Base-by-base conservation (phyloP, 2,888 invertebrate genomes). In the Liodrosophila aerea region DNA sequence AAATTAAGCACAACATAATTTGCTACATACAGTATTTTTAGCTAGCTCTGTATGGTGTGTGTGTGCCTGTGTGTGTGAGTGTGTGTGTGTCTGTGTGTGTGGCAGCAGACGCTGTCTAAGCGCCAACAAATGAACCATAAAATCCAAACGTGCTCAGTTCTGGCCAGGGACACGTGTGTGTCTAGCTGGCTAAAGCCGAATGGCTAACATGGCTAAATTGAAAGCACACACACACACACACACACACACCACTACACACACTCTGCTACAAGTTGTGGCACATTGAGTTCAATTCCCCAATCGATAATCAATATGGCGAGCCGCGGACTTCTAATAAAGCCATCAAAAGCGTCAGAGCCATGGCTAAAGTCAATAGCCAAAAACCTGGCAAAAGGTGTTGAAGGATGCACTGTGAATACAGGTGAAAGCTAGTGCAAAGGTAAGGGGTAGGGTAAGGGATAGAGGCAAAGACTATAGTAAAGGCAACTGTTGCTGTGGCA, bases 231-330 rank as follows among this genome's bases (percentile, higher is more conserved):
- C 40, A 58, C 30, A 58, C 30, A 58, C 30, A 58, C 30, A 43
- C 43, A 56, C 34, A 61, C 37, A 57, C n/a, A 30, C 22, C 5
- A 4, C 22, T 4, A 2, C 5, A 22, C 22, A 22, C 22, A 22
- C 22, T 22, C 22, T 22, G 3, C 2, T 22, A 22, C 22, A 22
- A 22, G n/a, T 30, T 7, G 7, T 34, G 7, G 34, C n/a, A 34
- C 34, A 66, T 59, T 54, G 52, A 52, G 66, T 46, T 47, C 63
- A 85, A 88, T 86, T 89, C 89, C 89, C 89, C 88, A 89, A 89
- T 89, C 87, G 88, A 88, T 89, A 89, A 89, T 89, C 89, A 88
- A 89, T 89, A 89, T 80, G 84, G 80, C 77, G 84, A 81, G 77
- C 78, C 85, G 73, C 69, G 77, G 30, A 15, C 54, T 56, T 66